Conservation (phyloP, 2,113 vertebrate species). For the Bubalus kerabau region DNA sequence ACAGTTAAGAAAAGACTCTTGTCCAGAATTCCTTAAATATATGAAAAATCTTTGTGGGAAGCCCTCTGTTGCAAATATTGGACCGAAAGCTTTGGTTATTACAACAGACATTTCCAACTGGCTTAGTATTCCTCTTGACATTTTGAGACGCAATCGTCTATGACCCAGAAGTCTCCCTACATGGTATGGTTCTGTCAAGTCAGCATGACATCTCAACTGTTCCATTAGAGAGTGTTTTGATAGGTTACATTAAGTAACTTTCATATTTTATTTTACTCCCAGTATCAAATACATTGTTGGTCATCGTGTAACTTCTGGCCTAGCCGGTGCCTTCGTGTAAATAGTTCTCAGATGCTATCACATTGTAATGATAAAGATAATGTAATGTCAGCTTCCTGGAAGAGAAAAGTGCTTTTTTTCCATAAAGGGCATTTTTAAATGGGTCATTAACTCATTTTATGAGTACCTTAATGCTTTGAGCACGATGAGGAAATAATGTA, state of each 20-base stretch:
- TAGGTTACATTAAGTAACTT: neutral
- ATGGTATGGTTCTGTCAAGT: neutral
- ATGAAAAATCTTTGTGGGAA: neutral
- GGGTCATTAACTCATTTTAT: constrained; percentile 68
- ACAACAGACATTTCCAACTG: neutral
- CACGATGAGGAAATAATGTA: constrained; percentile 18
- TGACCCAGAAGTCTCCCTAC: neutral
- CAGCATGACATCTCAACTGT: neutral
- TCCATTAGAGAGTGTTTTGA: neutral
- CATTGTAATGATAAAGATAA: constrained; percentile 36
- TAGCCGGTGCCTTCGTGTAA: neutral
- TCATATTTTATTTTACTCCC: neutral
- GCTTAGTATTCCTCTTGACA: neutral
- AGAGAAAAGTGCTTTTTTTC: constrained; percentile 51
- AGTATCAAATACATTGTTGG: neutral
- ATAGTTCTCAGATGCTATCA: constrained; percentile 23
- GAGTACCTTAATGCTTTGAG: constrained; percentile 56
- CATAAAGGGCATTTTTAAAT: constrained; percentile 63
- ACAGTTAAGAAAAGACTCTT: neutral
- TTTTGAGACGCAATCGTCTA: neutral
- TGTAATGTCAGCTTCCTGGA: constrained; percentile 41
- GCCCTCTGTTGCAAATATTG: neutral
- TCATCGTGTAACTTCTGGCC: neutral
- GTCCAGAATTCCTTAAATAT: neutral
- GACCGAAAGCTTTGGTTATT: neutral